Conservation (phyloP, 1,140 invertebrate genomes). For the Wasmannia auropunctata region DNA sequence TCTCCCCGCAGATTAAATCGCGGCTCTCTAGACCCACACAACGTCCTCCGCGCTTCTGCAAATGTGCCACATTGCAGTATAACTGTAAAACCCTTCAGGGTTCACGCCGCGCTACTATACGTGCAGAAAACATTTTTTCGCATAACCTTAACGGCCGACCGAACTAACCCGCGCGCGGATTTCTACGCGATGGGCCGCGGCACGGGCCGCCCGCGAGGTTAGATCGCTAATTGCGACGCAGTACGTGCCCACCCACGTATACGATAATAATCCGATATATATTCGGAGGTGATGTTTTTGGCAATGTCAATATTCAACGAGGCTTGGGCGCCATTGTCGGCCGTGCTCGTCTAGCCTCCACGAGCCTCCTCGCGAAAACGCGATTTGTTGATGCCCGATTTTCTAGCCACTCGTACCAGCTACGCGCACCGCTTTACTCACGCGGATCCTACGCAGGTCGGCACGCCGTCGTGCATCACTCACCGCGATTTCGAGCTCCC, state of each 20-base stretch:
- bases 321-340: conserved; percentile 82
- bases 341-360: conserved; percentile 72
- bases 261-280: conserved; percentile 69
- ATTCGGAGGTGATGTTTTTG: conserved; percentile 81
- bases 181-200: conserved; percentile 59
- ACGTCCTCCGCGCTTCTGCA: conserved; percentile 84
- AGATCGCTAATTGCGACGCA: conserved; percentile 78
- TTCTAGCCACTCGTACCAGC: conserved; percentile 65
- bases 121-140: conserved; percentile 84
- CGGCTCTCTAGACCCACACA: conserved; percentile 79
- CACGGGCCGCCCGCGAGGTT: conserved; percentile 70
- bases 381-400: conserved; percentile 75
- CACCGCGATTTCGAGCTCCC: conserved; percentile 66
- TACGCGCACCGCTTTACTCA: conserved; percentile 65
- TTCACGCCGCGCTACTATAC: conserved; percentile 84
- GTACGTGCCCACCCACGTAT: conserved; percentile 76
- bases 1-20: conserved; percentile 70
- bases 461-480: conserved; percentile 50
- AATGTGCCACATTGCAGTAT: conserved; percentile 86
- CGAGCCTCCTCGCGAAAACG: conserved; percentile 74
- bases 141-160: conserved; percentile 79
- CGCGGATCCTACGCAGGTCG: conserved; percentile 52
- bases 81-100: conserved; percentile 86
- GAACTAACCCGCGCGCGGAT: conserved; percentile 54
- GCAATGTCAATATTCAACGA: conserved; percentile 81